Conservation (phyloP, 2,113 vertebrate genomes). For the Anolis sagrei region DNA sequence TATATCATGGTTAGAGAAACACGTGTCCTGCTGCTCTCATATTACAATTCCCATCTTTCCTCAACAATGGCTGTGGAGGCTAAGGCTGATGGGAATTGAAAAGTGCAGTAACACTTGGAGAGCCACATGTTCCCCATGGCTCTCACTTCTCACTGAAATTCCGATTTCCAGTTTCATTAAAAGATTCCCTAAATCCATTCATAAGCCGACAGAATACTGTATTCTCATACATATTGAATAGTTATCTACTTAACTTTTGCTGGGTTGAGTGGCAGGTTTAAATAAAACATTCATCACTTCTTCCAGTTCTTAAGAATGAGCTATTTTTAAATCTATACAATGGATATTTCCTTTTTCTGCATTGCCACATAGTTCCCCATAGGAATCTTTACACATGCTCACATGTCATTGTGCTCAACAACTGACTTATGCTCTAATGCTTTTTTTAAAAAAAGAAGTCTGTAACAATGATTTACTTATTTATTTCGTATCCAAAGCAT, state of each 20-base stretch:
- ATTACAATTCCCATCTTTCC: no score
- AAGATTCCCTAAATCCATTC: not conserved
- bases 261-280: not conserved
- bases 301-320: conserved; percentile 1
- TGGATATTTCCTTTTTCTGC: not conserved
- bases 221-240: not conserved
- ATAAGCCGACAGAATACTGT: not conserved
- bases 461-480: no score
- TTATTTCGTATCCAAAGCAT: no score
- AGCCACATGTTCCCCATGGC: not conserved
- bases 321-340: not conserved
- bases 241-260: no score
- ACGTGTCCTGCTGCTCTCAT: no score
- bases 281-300: not conserved
- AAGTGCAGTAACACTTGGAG: not conserved
- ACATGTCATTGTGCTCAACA: not conserved
- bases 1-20: not conserved
- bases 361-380: not conserved
- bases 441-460: not conserved
- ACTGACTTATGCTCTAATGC: not conserved
- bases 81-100: not conserved
- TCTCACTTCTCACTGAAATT: not conserved
- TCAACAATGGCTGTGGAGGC: no score
- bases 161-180: not conserved
- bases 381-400: not conserved